A percentile compares a stretch with the other conserved stretches of the same genome.
Conservation (phyloP, 2,888 invertebrate genomes). For the Eupithecia subfuscata region DNA sequence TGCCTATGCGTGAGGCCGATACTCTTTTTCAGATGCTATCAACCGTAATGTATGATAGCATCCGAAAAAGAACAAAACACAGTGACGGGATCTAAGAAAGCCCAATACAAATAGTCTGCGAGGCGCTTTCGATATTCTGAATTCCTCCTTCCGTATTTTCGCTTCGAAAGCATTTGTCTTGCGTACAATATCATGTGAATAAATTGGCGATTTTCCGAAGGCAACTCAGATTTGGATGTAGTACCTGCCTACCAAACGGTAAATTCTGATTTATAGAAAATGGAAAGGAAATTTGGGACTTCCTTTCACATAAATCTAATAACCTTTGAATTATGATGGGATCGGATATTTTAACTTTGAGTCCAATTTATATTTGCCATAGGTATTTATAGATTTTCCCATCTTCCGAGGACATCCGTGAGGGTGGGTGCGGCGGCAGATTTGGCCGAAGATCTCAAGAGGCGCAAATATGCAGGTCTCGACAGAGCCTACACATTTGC, state of each 20-base stretch:
- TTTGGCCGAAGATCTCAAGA: no score
- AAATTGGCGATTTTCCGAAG: neutral
- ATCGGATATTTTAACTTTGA: neutral
- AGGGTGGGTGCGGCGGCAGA: no score
- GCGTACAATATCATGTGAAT: neutral
- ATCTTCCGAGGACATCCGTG: no score
- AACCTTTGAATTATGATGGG: neutral
- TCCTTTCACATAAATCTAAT: neutral
- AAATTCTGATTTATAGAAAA: neutral
- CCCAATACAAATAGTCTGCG: neutral
- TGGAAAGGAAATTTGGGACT: slow-evolving; percentile 2
- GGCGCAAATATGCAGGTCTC: no score
- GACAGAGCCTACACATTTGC: no score
- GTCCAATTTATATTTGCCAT: neutral
- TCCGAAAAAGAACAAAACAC: neutral
- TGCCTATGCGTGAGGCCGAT: no score
- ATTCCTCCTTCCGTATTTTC: neutral
- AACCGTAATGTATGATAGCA: neutral
- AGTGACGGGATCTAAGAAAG: neutral
- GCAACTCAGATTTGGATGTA: neutral
- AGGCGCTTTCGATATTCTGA: neutral
- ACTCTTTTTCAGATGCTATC: no score
- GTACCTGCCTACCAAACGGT: neutral
- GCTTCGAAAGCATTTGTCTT: slow-evolving; percentile 1
- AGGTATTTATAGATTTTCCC: no score